phyloP scores from a whole-genome alignment of 2,797 vertebrate genomes.

The Silurus aristotelis region DNA sequence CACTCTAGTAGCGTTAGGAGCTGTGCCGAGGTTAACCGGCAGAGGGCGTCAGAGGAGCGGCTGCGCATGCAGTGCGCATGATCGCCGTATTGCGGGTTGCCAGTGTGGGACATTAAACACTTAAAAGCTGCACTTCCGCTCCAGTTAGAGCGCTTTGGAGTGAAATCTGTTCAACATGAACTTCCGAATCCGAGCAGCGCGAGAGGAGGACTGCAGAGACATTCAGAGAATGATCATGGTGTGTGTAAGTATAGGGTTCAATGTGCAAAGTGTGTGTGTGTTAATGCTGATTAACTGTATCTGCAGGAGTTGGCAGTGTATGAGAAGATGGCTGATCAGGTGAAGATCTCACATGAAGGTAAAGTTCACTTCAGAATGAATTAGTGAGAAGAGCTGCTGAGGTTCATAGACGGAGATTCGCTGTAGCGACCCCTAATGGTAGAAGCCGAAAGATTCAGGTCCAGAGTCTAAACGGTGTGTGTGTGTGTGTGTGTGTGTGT shows the following conservation, averaged over 20 bases:
- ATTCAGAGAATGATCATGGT: conserved; percentile 53
- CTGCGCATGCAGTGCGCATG: neutral
- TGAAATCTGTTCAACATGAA: conserved; percentile 61
- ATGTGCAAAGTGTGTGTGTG: neutral
- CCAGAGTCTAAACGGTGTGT: neutral
- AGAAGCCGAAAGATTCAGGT: no score
- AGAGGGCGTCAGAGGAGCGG: neutral
- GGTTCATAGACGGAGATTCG: no score
- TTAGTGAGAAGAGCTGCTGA: neutral
- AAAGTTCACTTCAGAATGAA: conserved; percentile 5
- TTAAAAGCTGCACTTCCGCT: no score
- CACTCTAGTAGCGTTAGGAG: no score
- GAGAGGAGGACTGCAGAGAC: conserved; percentile 70
- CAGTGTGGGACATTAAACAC: neutral
- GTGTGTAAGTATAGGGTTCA: neutral
- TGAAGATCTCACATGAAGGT: conserved; percentile 74
- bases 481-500: conserved; percentile 19
- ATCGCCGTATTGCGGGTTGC: neutral
- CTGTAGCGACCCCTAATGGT: no score
- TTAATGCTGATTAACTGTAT: neutral
- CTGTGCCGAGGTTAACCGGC: neutral
- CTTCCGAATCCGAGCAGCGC: conserved; percentile 66
- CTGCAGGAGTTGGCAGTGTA: conserved; percentile 73
- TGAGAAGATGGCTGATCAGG: conserved; percentile 74
- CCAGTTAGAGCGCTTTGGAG: neutral